Conservation (phyloP, 23 tunicate species). For the Ciona savignyi region DNA sequence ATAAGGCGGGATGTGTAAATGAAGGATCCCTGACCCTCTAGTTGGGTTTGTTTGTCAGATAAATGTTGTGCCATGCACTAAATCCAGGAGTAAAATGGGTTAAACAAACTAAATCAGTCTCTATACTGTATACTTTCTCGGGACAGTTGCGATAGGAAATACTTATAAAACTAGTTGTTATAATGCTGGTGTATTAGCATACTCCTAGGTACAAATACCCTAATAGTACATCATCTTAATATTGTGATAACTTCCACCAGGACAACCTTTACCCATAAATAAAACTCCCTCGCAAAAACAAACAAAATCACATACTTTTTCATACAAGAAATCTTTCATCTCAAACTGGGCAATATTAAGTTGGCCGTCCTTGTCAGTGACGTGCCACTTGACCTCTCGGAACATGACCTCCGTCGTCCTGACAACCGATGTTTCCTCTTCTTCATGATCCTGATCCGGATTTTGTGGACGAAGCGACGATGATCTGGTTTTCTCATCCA, state of each 20-base stretch:
- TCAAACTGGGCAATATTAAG: constrained; percentile 90
- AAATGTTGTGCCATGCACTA: too few species aligned
- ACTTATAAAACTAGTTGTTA: too few species aligned
- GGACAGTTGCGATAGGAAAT: too few species aligned
- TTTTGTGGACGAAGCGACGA: constrained; percentile 36
- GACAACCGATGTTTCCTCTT: constrained; percentile 75
- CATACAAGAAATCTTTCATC: constrained; percentile 82
- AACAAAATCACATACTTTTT: constrained; percentile 48
- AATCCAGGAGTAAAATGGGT: too few species aligned
- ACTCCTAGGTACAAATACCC: too few species aligned
- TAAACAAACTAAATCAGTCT: too few species aligned
- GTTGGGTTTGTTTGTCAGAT: too few species aligned
- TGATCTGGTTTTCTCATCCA: constrained; percentile 59
- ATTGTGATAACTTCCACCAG: neutral
- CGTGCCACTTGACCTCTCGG: constrained; percentile 78
- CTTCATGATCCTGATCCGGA: constrained; percentile 20
- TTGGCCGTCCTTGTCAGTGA: constrained; percentile 90
- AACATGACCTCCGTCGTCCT: constrained; percentile 85
- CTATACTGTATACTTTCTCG: too few species aligned
- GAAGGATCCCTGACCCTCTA: too few species aligned
- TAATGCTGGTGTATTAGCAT: too few species aligned
- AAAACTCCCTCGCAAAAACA: neutral
- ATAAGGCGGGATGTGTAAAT: too few species aligned
- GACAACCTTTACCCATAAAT: neutral
- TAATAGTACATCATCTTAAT: too few species aligned